Base-by-base conservation (phyloP, 1,140 invertebrate genomes). In the Sweltsa coloradensis region DNA sequence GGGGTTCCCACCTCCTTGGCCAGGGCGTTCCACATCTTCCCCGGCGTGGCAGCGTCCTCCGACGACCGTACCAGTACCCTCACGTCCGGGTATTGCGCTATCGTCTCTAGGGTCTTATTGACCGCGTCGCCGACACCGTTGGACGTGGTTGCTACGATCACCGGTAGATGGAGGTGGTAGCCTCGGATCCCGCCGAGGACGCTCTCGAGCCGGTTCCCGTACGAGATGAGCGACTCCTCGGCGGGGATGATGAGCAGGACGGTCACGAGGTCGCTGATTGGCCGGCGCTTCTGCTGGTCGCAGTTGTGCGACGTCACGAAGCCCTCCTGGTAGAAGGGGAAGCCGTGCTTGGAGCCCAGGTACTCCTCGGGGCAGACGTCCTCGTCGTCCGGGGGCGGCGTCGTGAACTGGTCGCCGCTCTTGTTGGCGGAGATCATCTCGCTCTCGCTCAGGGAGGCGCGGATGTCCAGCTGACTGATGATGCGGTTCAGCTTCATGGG, bases 1-100 rank as follows among this genome's bases (percentile, higher is more conserved):
- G 57, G 53, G 0, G 61, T 65, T 21, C 26, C 47, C 2, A 55
- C 57, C 9, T 43, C 6, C n/a, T 25, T 26, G 2, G 56, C 19
- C 1, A 58, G 24, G 1, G 39, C 34, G 39, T 62, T 61, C 51
- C 53, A 57, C 7, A 47, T 42, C 19, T 27, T 19, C 2, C 60
- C 55, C 11, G 39, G 25, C 11, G 24, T 34, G 2, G 11, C 27
- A 7, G 22, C 5, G 1, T 41, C 46, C 5, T 29, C 34, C 6
- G 11, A 6, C n/a, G n/a, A n/a, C n/a, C n/a, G n/a, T n/a, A n/a
- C n/a, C 1, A 34, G 2, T 4, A 50, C 14, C 3, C 27, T 21
- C 9, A 45, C 21, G 6, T 36, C 24, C 11, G 19, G 1, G 5
- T n/a, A 7, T 19, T 21, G 14, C 2, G 22, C 14, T n/a, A n/a